Base-by-base conservation (phyloP, 1,140 invertebrate species). In the Phthorimaea operculella region DNA sequence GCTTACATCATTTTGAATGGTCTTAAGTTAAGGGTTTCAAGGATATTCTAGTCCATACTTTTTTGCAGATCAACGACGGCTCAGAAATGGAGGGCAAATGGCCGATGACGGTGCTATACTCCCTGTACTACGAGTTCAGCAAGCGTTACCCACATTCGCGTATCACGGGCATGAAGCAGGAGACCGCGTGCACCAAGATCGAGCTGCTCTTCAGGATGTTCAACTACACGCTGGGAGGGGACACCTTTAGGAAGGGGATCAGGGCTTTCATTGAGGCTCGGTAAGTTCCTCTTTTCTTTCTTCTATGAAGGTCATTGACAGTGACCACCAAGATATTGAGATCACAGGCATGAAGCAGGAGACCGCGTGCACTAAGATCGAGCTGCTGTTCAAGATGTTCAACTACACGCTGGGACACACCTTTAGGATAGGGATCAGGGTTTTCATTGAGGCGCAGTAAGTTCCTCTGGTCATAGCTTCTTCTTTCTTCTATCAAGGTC, bases 191-290 rank as follows among this genome's bases (percentile, higher is more conserved):
- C 21, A 89, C 88, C 8, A 92, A 92, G 80, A 91, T 93, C n/a
- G 94, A 95, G 58, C 87, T 96, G n/a, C 87, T 98, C 9, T 93
- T 98, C 67, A 87, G 96, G 42, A 98, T 98, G 96, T 90, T 98
- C 72, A 93, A 95, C 66, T 92, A 93, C 64, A 96, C 95, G 4
- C 85, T 98, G 7, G 93, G 94, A 4, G 89, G 90, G 49, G 81
- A 89, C 4, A 91, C 92, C 0, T 97, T 98, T 76, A 90, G 88
- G 62, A 88, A 88, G 59, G 94, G 92, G 11, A 70, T 97, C 36
- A 88, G 89, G 58, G 89, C 87, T 58, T 93, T 95, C 67, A 86
- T 95, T 61, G 77, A 87, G 14, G 81, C 89, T 52, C 87, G 86
- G 89, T 90, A 83, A 76, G 58, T 12, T 28, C 21, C 21, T 28